These are phyloP conservation scores for Cydia pomonella DNA, from an alignment of 1,140 invertebrate genomes.

Conservation along the genomic window DNA sequence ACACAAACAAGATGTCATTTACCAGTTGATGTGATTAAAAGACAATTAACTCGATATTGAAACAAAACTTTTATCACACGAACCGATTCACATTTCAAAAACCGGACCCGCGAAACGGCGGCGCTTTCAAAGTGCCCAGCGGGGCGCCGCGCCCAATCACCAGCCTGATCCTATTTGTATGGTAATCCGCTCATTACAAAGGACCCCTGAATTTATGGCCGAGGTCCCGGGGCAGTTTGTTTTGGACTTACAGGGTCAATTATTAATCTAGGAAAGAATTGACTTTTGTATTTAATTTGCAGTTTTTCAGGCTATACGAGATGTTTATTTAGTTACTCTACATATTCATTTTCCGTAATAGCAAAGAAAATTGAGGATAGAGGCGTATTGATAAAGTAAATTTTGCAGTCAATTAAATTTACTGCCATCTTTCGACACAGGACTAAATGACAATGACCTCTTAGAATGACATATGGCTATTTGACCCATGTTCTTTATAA, in stretches of 20 bases:
- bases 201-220: conserved; percentile 63
- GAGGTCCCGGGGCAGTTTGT: conserved; percentile 21
- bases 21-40: too few species aligned
- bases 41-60: neutral
- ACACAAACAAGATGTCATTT: too few species aligned
- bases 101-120: conserved; percentile 37
- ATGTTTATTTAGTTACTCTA: too few species aligned
- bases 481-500: too few species aligned
- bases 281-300: neutral
- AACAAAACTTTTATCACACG: neutral
- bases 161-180: conserved; percentile 74
- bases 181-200: conserved; percentile 77
- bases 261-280: conserved; percentile 13
- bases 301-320: neutral
- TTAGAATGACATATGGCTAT: too few species aligned
- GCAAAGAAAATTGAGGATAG: too few species aligned
- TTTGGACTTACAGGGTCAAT: conserved; percentile 12
- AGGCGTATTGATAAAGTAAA: too few species aligned
- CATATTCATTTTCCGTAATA: too few species aligned
- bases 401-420: too few species aligned
- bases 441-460: too few species aligned
- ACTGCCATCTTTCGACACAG: too few species aligned
- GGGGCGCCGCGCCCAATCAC: conserved; percentile 71
- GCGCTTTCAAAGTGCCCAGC: conserved; percentile 66
- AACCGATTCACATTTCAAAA: conserved; percentile 43